Conservation (phyloP, 1,140 invertebrate species). For the Zelostemma sp. region DNA sequence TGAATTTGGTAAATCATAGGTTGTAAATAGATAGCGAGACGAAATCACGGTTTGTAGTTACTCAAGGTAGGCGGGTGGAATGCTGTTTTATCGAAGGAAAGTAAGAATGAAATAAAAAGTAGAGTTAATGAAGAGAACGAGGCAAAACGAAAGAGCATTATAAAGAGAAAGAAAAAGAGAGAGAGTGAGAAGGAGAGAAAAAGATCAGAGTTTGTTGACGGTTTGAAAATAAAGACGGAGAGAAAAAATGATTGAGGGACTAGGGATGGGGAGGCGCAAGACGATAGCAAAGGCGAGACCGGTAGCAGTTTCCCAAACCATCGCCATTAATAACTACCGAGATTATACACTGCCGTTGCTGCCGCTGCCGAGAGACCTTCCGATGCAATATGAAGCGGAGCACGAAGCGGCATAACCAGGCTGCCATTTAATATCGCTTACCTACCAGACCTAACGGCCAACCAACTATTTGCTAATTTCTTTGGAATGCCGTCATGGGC, state of each 20-base stretch:
- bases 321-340: constrained; percentile 67
- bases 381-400: constrained; percentile 44
- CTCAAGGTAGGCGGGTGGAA: constrained; percentile 49
- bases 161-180: too few species aligned
- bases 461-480: constrained; percentile 62
- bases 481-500: constrained; percentile 55
- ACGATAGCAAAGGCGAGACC: constrained; percentile 51
- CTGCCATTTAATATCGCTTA: constrained; percentile 62
- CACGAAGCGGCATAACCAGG: constrained; percentile 48
- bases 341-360: constrained; percentile 65
- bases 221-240: constrained; percentile 41
- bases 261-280: constrained; percentile 31
- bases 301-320: constrained; percentile 69
- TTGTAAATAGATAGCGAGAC: too few species aligned
- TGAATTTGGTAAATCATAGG: too few species aligned
- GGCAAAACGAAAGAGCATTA: constrained; percentile 19
- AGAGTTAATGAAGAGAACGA: constrained; percentile 31
- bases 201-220: constrained; percentile 43
- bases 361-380: constrained; percentile 38
- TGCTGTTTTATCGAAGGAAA: constrained; percentile 54
- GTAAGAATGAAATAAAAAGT: constrained; percentile 33
- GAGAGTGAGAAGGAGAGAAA: constrained; percentile 35
- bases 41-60: too few species aligned
- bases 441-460: constrained; percentile 51
- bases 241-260: constrained; percentile 46